These are phyloP conservation scores for Melinopterus prodromus DNA, from an alignment of 2,888 invertebrate genomes.

Conservation along the genomic window DNA sequence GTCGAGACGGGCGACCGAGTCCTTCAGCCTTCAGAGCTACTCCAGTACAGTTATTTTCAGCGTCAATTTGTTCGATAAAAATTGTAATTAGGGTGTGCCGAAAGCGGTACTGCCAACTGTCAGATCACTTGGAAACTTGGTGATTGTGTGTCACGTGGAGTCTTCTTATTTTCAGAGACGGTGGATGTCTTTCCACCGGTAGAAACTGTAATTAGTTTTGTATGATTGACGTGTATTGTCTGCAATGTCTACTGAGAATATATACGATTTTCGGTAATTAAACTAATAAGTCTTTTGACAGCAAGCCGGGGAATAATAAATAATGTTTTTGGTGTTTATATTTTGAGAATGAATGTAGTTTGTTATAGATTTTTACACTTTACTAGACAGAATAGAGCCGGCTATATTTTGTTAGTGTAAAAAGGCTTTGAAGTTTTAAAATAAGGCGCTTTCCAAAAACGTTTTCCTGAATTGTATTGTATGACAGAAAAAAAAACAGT, in stretches of 20 bases:
- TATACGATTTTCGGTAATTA: neutral
- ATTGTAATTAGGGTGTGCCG: neutral
- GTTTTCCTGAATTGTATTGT: no score
- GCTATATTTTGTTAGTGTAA: no score
- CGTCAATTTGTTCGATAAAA: conserved; percentile 4
- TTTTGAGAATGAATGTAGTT: no score
- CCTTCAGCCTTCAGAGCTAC: neutral
- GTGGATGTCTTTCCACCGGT: neutral
- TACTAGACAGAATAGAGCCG: no score
- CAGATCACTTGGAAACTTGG: neutral
- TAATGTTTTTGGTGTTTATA: no score
- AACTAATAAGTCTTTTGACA: neutral
- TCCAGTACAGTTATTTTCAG: neutral
- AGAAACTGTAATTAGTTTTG: neutral
- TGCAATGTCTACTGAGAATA: neutral
- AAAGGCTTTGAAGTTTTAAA: no score
- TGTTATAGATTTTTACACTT: no score
- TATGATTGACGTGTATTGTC: neutral
- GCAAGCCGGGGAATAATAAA: neutral
- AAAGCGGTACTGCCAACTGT: neutral
- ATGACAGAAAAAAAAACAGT: no score
- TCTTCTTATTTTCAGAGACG: neutral
- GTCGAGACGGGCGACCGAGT: neutral
- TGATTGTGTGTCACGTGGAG: neutral
- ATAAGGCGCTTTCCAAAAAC: no score